Evolutionary conservation across 2,888 invertebrate genomes (phyloP), one percentile per base, ranked within the genome.

Genomic region (Dioctria linearis): DNA sequence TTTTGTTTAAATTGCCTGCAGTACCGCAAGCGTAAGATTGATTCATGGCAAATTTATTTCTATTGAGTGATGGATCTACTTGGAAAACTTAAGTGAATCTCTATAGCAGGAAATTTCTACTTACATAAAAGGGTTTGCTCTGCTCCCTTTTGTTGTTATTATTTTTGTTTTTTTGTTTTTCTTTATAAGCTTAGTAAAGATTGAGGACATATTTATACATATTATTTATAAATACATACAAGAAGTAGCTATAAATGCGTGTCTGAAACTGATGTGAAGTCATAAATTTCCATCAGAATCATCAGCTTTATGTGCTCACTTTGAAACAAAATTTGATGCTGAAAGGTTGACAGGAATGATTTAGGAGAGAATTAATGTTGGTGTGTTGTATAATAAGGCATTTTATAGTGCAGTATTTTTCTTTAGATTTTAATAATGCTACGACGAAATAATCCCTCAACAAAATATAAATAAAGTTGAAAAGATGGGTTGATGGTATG

Each of bases 261-360:
- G 11, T 11, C 11, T 54, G 54, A 11, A 54, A 54, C 11, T 54
- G 54, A 54, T 54, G 54, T 11, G 54, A 54, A 54, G 11, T 57
- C 57, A 73, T 73, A 59, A 73, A 73, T 73, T 13, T 40, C 57
- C 73, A 73, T 57, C 73, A 57, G 57, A 57, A 73, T 73, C 57
- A 73, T 73, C 73, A 42, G 43, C 40, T 73, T 73, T 59, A 59
- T 37, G 40, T 39, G 8, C 73, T 59, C 57, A 57, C 59, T 59
- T 73, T 73, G 59, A 73, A 73, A 73, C 42, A 59, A n/a, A 37
- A 73, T 57, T 73, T 59, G 39, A 73, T 73, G 49, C 49, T 51
- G 49, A 51, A 69, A 69, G 37, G 69, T 69, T 51, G 69, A 69
- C 51, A 51, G 49, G 43, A 69, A 39, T 69, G 69, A 69, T 69